Evolutionary conservation across 2,888 invertebrate genomes (phyloP).

Genomic region (Andrena bucephala): DNA sequence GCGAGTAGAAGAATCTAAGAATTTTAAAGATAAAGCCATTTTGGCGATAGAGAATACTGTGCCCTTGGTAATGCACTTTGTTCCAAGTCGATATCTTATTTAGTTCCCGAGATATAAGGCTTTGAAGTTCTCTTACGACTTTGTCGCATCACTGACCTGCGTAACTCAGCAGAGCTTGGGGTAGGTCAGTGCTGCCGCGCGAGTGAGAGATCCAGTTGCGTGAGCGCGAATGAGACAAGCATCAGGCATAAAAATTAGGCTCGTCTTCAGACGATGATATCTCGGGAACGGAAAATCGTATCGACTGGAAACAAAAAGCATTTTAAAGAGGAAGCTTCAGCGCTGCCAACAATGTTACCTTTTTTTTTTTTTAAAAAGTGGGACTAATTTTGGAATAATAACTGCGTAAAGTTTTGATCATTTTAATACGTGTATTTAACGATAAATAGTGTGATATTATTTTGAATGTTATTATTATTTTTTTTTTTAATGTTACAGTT

Average conservation of each 20-base stretch:
- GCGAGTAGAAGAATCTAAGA: neutral
- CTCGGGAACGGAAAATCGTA: slow-evolving; percentile 18
- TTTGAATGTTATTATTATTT: neutral
- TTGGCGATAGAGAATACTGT: neutral
- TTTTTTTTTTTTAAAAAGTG: neutral
- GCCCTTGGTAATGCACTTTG: neutral
- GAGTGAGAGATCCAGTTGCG: neutral
- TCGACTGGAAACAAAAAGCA: neutral
- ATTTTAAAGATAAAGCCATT: neutral
- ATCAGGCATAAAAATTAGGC: neutral
- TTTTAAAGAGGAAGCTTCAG: slow-evolving; percentile 2
- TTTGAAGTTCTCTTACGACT: neutral
- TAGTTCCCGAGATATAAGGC: slow-evolving; percentile 10
- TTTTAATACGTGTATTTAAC: neutral
- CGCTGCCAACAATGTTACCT: neutral
- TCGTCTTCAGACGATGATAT: slow-evolving; percentile 19
- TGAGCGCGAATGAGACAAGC: too few species aligned
- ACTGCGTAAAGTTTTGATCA: neutral
- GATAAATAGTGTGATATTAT: neutral
- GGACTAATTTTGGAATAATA: neutral
- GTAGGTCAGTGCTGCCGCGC: neutral
- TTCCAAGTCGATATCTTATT: slow-evolving; percentile 3
- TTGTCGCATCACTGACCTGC: neutral
- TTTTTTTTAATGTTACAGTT: neutral
- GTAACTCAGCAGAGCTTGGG: neutral